phyloP scores from a whole-genome alignment of 2,888 invertebrate species.

The Drosophila siamana region DNA sequence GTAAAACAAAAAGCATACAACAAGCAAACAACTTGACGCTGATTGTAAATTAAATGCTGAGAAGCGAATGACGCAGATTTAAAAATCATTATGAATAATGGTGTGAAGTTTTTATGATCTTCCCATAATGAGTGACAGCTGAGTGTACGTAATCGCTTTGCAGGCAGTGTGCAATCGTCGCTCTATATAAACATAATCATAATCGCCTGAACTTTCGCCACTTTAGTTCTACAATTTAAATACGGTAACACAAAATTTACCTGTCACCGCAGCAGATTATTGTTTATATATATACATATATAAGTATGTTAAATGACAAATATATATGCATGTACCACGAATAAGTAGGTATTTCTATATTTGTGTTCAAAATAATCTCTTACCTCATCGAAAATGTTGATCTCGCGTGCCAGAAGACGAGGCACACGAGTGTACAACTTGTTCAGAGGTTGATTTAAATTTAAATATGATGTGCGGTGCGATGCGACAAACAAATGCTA shows the following conservation, averaged over 20 bases:
- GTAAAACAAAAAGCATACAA: not conserved
- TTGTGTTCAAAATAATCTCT: conserved; percentile 51
- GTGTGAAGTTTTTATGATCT: conserved; percentile 39
- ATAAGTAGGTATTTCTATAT: conserved; percentile 1
- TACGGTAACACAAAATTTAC: conserved; percentile 15
- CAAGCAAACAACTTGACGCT: conserved; percentile 14
- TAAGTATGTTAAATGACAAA: conserved; percentile 4
- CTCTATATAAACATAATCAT: not conserved
- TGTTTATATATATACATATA: not conserved
- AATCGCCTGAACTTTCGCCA: conserved; percentile 8
- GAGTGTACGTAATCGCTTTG: conserved; percentile 7
- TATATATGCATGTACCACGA: conserved; percentile 7
- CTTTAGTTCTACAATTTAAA: conserved; percentile 14
- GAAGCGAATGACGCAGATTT: conserved; percentile 29
- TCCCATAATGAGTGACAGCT: conserved; percentile 4
- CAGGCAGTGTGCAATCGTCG: conserved; percentile 1
- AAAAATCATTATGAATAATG: conserved; percentile 58
- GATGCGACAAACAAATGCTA: conserved; percentile 20
- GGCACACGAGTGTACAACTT: conserved; percentile 37
- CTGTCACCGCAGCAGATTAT: conserved; percentile 26
- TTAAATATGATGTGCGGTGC: conserved; percentile 46
- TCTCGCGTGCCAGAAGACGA: conserved; percentile 56
- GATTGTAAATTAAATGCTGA: conserved; percentile 58
- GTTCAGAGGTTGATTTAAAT: conserved; percentile 47
- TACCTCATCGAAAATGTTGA: conserved; percentile 56